Base-by-base conservation (phyloP, 2,113 vertebrate species). In the Lepus americanus region DNA sequence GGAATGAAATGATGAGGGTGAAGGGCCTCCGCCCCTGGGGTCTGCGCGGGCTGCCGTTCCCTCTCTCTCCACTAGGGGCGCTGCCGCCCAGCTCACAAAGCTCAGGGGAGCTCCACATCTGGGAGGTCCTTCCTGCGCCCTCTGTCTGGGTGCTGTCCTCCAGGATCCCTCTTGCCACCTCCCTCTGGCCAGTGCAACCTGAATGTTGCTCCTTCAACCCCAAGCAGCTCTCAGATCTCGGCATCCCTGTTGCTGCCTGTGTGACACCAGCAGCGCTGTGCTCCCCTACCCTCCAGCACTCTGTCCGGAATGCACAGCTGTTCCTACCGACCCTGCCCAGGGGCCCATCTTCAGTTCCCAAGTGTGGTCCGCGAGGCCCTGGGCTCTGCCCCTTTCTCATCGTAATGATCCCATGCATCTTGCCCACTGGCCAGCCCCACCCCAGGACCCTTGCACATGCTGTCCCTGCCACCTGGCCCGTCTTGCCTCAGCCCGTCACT, bases 51-150 rank as follows among this genome's bases (percentile, higher is more conserved):
- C 77, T 73, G 88, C 85, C 19, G 19, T 92, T 86, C 83, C 49
- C n/a, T 36, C 66, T 87, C 20, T 63, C 6, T 97, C 97, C 95
- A 92, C 76, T 29, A 83, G 95, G 61, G 80, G 90, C 5, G 61
- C 79, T 92, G 70, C 94, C 31, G 31, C 33, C 36, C 31, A n/a
- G 3, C 4, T 44, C 55, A 13, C 22, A 0, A 13, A 22, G 64
- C 44, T 0, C 27, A 8, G 20, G 27, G 6, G 27, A 0, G 13
- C 44, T 63, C 44, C 51, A 10, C 5, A 0, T 9, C 20, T 51
- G 36, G 25, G 19, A 29, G 63, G 27, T 16, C 27, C 3, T 36
- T 1, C 29, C 23, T 27, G 16, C 70, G 53, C 20, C 16, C 63
- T 33, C 33, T 14, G 4, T 27, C 44, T 44, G 44, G 44, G 44